A percentile compares a stretch with the other conserved stretches of the same genome.
phyloP scores from a whole-genome alignment of 1,140 invertebrate genomes.

The Dermatophagoides farinae region DNA sequence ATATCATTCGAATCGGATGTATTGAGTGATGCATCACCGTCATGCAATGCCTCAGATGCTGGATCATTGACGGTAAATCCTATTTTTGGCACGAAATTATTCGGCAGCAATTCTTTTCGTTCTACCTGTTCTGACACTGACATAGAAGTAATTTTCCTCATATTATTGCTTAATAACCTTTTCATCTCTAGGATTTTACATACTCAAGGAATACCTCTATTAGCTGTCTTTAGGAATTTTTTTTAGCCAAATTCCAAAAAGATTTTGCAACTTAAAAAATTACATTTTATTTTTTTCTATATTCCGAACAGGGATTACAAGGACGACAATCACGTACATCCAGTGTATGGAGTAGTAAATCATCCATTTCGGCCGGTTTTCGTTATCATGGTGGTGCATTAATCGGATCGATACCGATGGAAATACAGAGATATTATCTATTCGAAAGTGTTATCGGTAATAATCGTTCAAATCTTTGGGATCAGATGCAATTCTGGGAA shows the following conservation, averaged over 20 bases:
- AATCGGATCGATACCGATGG: constrained; percentile 56
- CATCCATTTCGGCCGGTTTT: constrained; percentile 63
- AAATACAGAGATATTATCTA: constrained; percentile 64
- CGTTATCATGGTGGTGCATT: constrained; percentile 69
- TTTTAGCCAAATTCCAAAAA: no score
- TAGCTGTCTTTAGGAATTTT: no score
- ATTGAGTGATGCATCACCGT: constrained; percentile 24
- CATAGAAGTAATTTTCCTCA: constrained; percentile 35
- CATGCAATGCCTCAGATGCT: constrained; percentile 38
- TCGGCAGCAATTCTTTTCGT: constrained; percentile 41
- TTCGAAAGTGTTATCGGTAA: constrained; percentile 47
- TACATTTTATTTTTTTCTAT: constrained; percentile 1
- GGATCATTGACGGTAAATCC: constrained; percentile 63
- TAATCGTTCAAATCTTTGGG: constrained; percentile 73
- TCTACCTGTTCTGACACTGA: constrained; percentile 83
- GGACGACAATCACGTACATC: constrained; percentile 44
- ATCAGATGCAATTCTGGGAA: constrained; percentile 99
- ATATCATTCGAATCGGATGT: constrained; percentile 75
- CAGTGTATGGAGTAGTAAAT: constrained; percentile 79
- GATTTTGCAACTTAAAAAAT: no score
- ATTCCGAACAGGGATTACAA: constrained; percentile 23
- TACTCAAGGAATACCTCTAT: no score
- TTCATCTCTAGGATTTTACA: background rate
- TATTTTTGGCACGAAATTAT: constrained; percentile 31
- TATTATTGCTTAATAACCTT: background rate